phyloP scores from a whole-genome alignment of 2,113 vertebrate genomes.

The Sylvilagus bachmani region DNA sequence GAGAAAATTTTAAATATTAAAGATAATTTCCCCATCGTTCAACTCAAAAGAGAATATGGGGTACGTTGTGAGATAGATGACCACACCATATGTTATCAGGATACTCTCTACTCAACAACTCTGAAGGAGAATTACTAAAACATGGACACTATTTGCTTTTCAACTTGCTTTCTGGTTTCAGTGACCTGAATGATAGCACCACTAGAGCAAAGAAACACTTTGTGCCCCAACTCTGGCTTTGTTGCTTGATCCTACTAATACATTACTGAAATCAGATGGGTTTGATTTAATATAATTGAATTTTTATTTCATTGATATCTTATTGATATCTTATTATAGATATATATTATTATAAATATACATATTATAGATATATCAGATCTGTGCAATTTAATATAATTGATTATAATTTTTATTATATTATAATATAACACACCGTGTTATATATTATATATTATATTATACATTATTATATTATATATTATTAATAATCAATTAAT shows the following conservation, averaged over 20 bases:
- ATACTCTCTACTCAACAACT: not conserved
- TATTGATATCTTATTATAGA: too few relatives aligned
- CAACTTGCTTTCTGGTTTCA: slow-evolving; percentile 1
- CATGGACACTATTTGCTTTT: not conserved
- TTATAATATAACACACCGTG: too few relatives aligned
- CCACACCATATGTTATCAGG: not conserved
- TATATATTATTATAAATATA: too few relatives aligned
- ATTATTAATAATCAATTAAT: too few relatives aligned
- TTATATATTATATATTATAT: too few relatives aligned
- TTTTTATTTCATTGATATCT: not conserved
- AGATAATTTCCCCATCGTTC: not conserved
- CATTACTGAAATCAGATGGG: not conserved
- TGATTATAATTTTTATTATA: too few relatives aligned
- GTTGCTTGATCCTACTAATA: not conserved
- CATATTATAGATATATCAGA: too few relatives aligned
- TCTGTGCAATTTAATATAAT: too few relatives aligned
- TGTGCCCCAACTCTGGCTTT: not conserved
- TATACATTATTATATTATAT: too few relatives aligned
- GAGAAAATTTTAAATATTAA: slow-evolving; percentile 4
- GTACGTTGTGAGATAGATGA: not conserved
- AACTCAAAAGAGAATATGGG: not conserved
- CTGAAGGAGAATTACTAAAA: not conserved
- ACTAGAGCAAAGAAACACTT: not conserved
- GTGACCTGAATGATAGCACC: not conserved
- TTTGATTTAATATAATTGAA: not conserved